Evolutionary conservation across 2,888 invertebrate species (phyloP).

Genomic region (Nemurella pictetii): DNA sequence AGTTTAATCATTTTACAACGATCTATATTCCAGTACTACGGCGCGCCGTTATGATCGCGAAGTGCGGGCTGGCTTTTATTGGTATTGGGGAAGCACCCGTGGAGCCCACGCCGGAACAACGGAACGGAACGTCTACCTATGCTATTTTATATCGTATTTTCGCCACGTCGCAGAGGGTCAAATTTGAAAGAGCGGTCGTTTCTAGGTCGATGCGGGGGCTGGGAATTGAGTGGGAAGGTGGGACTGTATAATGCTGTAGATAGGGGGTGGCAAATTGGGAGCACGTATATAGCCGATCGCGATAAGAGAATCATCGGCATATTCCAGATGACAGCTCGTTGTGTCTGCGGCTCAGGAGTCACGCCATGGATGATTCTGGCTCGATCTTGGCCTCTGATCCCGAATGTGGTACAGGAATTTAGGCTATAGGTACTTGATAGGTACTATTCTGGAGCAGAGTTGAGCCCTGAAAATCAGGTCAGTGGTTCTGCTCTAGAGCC

Average conservation of each 20-base stretch:
- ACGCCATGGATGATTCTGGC: not conserved
- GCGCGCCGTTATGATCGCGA: not conserved
- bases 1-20: not conserved
- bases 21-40: not conserved
- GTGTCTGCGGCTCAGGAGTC: not conserved
- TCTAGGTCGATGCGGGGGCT: not conserved
- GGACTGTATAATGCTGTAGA: not conserved
- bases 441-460: too few relatives aligned
- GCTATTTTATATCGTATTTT: not conserved
- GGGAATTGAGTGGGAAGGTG: not conserved
- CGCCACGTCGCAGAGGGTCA: not conserved
- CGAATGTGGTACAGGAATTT: too few relatives aligned
- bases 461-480: not conserved
- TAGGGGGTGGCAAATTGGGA: not conserved
- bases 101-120: not conserved
- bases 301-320: not conserved
- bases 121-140: too few relatives aligned
- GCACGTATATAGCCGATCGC: not conserved
- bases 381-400: not conserved
- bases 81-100: not conserved
- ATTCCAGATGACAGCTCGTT: not conserved
- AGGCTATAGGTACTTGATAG: too few relatives aligned
- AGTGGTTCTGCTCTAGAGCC: not conserved
- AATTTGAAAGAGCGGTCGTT: not conserved
- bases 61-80: too few relatives aligned